Evolutionary conservation across 2,113 vertebrate species (phyloP).

Genomic region (Archilochus colubris): DNA sequence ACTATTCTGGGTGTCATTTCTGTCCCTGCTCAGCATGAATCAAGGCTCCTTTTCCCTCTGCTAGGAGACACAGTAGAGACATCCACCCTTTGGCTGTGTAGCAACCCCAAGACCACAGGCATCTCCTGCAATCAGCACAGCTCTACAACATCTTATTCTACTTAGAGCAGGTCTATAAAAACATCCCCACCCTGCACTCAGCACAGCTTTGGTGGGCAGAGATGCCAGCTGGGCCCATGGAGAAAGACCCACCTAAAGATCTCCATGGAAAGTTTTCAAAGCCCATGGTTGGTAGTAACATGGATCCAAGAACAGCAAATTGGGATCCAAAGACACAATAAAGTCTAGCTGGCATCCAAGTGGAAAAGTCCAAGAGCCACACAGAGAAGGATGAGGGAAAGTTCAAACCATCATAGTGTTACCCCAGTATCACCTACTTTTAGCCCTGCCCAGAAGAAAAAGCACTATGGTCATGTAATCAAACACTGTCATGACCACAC

Average conservation of each 20-base stretch:
- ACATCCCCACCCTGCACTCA: background rate
- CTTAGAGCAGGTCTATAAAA: background rate
- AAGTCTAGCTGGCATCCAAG: background rate
- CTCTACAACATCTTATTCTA: background rate
- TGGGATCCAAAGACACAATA: too few relatives aligned
- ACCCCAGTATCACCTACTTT: background rate
- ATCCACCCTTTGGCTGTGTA: background rate
- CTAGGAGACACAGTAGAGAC: background rate
- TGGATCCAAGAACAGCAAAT: fast-evolving
- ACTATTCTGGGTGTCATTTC: background rate
- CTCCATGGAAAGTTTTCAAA: background rate
- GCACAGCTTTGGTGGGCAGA: background rate
- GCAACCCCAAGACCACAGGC: background rate
- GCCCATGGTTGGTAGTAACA: background rate
- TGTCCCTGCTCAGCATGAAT: background rate
- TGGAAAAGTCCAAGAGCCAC: background rate
- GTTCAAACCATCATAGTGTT: fast-evolving
- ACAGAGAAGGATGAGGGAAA: background rate
- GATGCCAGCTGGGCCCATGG: fast-evolving
- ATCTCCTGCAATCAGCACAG: background rate
- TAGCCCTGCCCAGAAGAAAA: background rate
- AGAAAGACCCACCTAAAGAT: background rate
- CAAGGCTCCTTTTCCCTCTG: background rate
- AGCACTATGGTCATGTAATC: background rate
- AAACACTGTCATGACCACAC: fast-evolving